These are phyloP conservation scores for Thymelicus acteon DNA, from an alignment of 2,888 invertebrate species.

Conservation along the genomic window DNA sequence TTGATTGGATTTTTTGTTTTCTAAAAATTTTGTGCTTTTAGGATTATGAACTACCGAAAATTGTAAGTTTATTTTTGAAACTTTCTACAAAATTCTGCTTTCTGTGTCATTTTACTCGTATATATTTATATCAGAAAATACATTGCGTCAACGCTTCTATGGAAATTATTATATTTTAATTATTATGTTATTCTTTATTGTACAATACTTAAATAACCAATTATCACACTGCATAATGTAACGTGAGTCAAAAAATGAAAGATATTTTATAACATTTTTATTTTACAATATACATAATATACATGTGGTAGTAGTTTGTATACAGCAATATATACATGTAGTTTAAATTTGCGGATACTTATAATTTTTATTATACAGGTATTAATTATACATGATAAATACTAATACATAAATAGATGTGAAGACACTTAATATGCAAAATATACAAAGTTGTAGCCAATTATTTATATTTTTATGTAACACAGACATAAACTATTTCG, in stretches of 20 bases:
- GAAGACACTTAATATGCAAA: too few relatives aligned
- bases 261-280: not conserved
- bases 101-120: not conserved
- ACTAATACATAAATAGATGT: too few relatives aligned
- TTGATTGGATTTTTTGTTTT: not conserved
- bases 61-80: slow-evolving; percentile 61
- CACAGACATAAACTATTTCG: too few relatives aligned
- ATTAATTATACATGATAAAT: too few relatives aligned
- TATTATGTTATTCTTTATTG: not conserved
- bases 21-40: slow-evolving; percentile 51
- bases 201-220: not conserved
- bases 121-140: not conserved
- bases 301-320: not conserved
- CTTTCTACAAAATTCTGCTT: slow-evolving; percentile 4
- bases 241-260: slow-evolving; percentile 17
- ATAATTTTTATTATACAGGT: too few relatives aligned
- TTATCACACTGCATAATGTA: slow-evolving; percentile 12
- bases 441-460: too few relatives aligned
- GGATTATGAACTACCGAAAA: slow-evolving; percentile 55
- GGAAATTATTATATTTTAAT: slow-evolving; percentile 19
- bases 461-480: too few relatives aligned
- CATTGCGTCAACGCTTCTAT: slow-evolving; percentile 10
- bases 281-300: not conserved
- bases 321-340: not conserved
- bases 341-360: too few relatives aligned